These are phyloP conservation scores for Podarcis lilfordi DNA, from an alignment of 2,797 vertebrate genomes.

Conservation along the genomic window DNA sequence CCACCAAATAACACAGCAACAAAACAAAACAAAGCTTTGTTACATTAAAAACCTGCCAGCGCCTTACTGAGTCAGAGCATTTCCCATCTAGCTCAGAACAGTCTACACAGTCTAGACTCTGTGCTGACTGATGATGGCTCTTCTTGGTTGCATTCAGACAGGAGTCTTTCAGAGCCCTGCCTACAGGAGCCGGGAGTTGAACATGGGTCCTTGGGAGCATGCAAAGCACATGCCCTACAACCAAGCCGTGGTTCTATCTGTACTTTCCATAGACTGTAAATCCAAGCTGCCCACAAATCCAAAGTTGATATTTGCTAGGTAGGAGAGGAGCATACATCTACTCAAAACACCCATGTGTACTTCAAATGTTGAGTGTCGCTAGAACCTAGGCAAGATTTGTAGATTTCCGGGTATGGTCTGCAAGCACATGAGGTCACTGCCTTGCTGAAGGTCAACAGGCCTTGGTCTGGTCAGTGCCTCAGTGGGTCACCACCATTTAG, in stretches of 20 bases:
- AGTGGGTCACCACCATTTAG: too few relatives aligned
- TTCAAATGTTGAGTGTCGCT: not conserved
- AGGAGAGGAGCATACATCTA: not conserved
- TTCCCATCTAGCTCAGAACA: not conserved
- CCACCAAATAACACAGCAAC: not conserved
- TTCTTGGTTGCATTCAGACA: not conserved
- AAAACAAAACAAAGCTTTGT: not conserved
- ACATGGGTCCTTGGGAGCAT: not conserved
- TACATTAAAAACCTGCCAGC: not conserved
- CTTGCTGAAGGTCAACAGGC: too few relatives aligned
- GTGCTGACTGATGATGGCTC: not conserved
- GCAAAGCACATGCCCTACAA: too few relatives aligned
- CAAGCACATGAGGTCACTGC: too few relatives aligned
- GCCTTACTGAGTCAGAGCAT: not conserved
- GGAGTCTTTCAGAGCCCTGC: not conserved
- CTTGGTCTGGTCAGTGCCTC: too few relatives aligned
- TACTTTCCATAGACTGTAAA: not conserved
- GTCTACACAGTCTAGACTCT: not conserved
- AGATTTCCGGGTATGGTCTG: not conserved
- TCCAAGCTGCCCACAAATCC: not conserved
- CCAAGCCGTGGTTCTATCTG: not conserved
- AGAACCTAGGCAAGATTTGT: not conserved
- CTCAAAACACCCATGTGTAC: not conserved
- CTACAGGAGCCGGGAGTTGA: not conserved
- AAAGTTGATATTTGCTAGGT: not conserved